phyloP scores from a whole-genome alignment of 2,113 vertebrate genomes.

The Ailurus styani region DNA sequence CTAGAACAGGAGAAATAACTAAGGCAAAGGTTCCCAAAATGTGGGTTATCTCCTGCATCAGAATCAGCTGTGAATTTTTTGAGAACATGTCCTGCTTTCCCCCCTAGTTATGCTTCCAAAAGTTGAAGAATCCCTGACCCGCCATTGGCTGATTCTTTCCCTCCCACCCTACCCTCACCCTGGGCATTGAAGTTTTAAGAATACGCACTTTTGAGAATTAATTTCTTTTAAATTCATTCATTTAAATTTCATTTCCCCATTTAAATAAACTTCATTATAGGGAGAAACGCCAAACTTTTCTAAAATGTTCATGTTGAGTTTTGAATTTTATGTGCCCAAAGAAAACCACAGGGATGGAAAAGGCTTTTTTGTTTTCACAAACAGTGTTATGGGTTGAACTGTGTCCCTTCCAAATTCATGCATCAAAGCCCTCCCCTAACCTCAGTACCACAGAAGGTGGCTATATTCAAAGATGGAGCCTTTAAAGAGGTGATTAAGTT shows the following conservation, averaged over 20 bases:
- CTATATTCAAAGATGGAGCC: background rate
- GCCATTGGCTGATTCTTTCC: background rate
- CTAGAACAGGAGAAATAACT: background rate
- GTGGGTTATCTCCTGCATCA: background rate
- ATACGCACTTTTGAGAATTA: background rate
- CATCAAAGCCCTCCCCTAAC: background rate
- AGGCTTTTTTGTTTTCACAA: background rate
- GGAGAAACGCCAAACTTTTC: background rate
- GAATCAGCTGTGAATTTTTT: background rate
- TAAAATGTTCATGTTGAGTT: background rate
- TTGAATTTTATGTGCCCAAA: background rate
- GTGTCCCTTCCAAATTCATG: background rate
- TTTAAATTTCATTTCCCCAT: background rate
- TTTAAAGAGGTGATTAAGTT: background rate
- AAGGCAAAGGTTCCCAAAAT: background rate
- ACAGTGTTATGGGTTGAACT: background rate
- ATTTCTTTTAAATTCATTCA: background rate
- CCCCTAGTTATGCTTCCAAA: background rate
- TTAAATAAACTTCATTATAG: constrained; percentile 4
- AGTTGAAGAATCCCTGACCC: background rate
- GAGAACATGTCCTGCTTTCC: background rate
- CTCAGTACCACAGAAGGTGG: background rate
- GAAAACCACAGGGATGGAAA: background rate
- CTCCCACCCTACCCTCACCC: background rate
- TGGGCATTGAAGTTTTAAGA: background rate